Conservation (phyloP, 2,113 vertebrate species). For the Arizona elegans region DNA sequence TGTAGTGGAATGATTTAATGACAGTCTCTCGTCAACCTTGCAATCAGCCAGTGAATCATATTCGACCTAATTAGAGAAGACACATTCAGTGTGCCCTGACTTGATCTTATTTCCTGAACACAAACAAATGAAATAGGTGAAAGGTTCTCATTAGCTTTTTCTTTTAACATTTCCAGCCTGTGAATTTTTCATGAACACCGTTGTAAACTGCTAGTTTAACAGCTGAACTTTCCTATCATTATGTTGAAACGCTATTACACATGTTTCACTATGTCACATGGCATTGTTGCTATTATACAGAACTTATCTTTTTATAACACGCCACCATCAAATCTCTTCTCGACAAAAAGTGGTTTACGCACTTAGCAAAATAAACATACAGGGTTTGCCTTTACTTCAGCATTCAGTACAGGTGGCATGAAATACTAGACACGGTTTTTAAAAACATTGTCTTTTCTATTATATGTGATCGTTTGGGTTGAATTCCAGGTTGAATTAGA, state of each 20-base stretch:
- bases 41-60: neutral
- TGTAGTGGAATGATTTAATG: constrained; percentile 11
- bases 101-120: constrained; percentile 32
- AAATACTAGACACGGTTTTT: neutral
- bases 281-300: neutral
- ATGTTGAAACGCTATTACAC: accelerated
- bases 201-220: neutral
- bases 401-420: neutral
- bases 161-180: neutral
- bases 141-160: neutral
- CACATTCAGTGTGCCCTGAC: accelerated
- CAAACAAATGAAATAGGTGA: accelerated
- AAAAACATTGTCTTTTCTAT: neutral
- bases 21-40: neutral
- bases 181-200: accelerated
- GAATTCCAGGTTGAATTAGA: neutral
- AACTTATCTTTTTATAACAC: neutral
- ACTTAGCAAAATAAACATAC: neutral
- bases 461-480: neutral
- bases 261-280: accelerated
- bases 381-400: accelerated
- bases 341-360: neutral
- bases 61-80: constrained; percentile 15
- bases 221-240: neutral
- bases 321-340: neutral